Evolutionary conservation across 2,113 vertebrate genomes (phyloP).

Genomic region (Sciurus niger): DNA sequence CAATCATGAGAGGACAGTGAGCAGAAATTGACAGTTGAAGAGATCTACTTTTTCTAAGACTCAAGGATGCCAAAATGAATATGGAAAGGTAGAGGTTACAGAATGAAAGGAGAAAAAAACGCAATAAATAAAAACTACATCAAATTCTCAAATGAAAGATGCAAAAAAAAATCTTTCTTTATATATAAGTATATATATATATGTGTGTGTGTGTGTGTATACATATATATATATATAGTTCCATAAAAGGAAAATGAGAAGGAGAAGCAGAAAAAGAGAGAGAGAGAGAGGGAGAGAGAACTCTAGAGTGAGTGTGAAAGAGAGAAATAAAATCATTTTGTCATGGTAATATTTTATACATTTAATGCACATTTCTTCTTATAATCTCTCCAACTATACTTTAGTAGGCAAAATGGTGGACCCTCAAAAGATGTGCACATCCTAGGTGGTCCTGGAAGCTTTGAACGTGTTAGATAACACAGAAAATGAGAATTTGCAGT

Average conservation of each 20-base stretch:
- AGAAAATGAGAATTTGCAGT: not conserved
- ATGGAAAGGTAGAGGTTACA: not conserved
- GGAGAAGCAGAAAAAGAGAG: accelerated
- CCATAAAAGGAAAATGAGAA: not conserved
- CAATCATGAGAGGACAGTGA: not conserved
- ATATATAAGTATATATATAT: too few relatives aligned
- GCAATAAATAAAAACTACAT: not conserved
- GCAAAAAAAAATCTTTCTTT: not conserved
- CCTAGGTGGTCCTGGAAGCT: not conserved
- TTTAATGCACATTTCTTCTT: not conserved
- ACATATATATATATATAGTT: not conserved
- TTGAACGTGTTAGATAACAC: not conserved
- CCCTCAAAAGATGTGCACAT: accelerated
- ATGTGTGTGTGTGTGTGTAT: too few relatives aligned
- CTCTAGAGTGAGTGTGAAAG: not conserved
- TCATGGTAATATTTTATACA: not conserved
- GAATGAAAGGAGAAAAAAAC: not conserved
- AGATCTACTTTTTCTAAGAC: not conserved
- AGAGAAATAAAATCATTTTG: not conserved
- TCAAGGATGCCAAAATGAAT: not conserved
- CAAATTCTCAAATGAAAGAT: not conserved
- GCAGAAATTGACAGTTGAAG: not conserved
- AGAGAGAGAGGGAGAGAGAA: accelerated
- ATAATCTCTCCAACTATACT: not conserved
- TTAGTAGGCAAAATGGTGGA: not conserved